Base-by-base conservation (phyloP, 2,113 vertebrate genomes). In the Bufo bufo region DNA sequence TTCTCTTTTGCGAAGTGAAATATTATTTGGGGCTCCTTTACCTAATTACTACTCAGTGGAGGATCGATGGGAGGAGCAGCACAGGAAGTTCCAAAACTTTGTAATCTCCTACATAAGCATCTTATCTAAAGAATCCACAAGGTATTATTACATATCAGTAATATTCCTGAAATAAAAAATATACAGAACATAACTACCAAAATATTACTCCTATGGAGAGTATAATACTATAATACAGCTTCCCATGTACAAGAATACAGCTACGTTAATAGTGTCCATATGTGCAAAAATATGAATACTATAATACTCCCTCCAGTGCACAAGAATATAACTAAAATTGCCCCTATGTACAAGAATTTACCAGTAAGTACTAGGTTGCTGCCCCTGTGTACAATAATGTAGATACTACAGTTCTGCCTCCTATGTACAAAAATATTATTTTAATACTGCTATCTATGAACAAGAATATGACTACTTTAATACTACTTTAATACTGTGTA, bases 21-120 rank as follows among this genome's bases (percentile, higher is more conserved):
- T 99, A 91, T 96, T 98, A 90, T 99, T 99, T 0, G 97, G 98
- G 13, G 97, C 97, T 0, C 98, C 98, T 0, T 94, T 99, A 66
- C 97, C 97, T 0, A 97, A 95, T 89, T 99, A 96, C 92, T 97
- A 96, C 91, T 98, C 97, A 0, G 94, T 97, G 89, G 97, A 99
- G 52, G 98, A 99, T 85, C 95, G 98, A 87, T 95, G 96, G 82
- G 95, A 97, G 43, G 97, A 99, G 89, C 98, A 99, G 91, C 95
- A 97, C 87, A 91, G 20, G 54, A 97, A 95, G 92, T 99, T 99
- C 92, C 97, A 97, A 92, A 95, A 94, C 90, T 99, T 99, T 0
- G 98, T 99, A 58, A 95, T 99, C 89, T 96, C 97, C 85, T 99
- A 99, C 0, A 96, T 97, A 75, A 95, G 96, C 85, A 95, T 98